Percentiles rank a stretch among this genome's conserved stretches.
phyloP scores from a whole-genome alignment of 2,888 invertebrate species.

The Leucophenga maculata region DNA sequence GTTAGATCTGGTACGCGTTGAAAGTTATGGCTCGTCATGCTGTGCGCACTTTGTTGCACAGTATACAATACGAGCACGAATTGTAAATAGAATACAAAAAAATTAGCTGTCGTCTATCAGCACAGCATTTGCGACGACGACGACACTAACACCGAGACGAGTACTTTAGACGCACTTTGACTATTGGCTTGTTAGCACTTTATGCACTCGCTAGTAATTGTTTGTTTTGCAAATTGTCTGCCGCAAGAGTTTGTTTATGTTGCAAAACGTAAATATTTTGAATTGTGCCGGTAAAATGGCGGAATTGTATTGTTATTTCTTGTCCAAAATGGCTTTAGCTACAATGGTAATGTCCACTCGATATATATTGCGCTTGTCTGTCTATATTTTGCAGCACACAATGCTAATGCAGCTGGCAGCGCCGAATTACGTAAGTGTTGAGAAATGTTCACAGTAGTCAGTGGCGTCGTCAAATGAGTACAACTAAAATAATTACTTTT shows the following conservation, averaged over 20 bases:
- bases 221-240: not conserved
- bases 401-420: too few species aligned
- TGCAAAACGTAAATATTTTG: slow-evolving; percentile 67
- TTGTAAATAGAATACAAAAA: slow-evolving; percentile 18
- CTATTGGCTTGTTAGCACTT: slow-evolving; percentile 29
- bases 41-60: slow-evolving; percentile 15
- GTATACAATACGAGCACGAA: slow-evolving; percentile 12
- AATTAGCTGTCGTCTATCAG: slow-evolving; percentile 41
- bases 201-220: slow-evolving; percentile 2
- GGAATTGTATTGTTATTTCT: slow-evolving; percentile 59
- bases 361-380: not conserved
- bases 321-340: slow-evolving; percentile 66
- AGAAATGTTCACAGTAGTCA: too few species aligned
- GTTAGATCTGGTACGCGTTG: slow-evolving; percentile 60
- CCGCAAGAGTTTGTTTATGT: slow-evolving; percentile 42
- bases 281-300: slow-evolving; percentile 71
- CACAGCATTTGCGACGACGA: slow-evolving; percentile 44
- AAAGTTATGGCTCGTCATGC: slow-evolving; percentile 64
- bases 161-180: slow-evolving; percentile 49
- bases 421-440: too few species aligned
- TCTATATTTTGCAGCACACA: too few species aligned
- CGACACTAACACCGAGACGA: slow-evolving; percentile 44
- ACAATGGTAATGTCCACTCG: slow-evolving; percentile 3
- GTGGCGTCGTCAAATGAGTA: too few species aligned
- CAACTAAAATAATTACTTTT: too few species aligned